These are phyloP conservation scores for Trachelus troglodyta DNA, from an alignment of 2,888 invertebrate species.

Conservation along the genomic window DNA sequence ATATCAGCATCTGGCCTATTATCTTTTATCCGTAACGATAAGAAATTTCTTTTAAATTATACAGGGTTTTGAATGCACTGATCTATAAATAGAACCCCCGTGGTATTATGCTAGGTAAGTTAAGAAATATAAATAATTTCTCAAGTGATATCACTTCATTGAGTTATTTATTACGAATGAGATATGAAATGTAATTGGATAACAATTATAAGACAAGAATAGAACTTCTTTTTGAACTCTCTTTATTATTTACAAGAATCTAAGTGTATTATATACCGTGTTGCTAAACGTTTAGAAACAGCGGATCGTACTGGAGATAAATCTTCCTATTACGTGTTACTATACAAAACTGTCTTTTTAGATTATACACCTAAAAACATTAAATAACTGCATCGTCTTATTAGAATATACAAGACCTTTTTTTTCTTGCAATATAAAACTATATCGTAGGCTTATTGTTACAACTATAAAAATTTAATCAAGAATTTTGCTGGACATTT, in stretches of 20 bases:
- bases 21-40: slow-evolving; percentile 37
- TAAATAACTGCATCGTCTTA: slow-evolving; percentile 6
- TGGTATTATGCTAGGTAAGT: not conserved
- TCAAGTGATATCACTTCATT: not conserved
- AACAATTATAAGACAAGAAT: not conserved
- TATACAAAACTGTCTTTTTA: slow-evolving; percentile 38
- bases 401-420: not conserved
- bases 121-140: not conserved
- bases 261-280: not conserved
- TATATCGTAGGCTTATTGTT: slow-evolving; percentile 18
- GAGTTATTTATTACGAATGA: not conserved
- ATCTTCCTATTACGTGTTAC: slow-evolving; percentile 7
- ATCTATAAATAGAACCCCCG: not conserved
- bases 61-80: not conserved
- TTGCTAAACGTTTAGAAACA: not conserved
- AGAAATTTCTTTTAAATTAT: slow-evolving; percentile 19
- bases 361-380: slow-evolving; percentile 22
- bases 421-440: slow-evolving; percentile 33
- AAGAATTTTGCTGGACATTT: not conserved
- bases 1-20: slow-evolving; percentile 26
- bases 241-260: slow-evolving; percentile 34
- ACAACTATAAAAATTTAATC: not conserved
- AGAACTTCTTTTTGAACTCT: slow-evolving; percentile 24
- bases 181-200: not conserved
- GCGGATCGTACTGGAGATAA: not conserved